Base-by-base conservation (phyloP, 2,797 vertebrate species). In the Catharus ustulatus region DNA sequence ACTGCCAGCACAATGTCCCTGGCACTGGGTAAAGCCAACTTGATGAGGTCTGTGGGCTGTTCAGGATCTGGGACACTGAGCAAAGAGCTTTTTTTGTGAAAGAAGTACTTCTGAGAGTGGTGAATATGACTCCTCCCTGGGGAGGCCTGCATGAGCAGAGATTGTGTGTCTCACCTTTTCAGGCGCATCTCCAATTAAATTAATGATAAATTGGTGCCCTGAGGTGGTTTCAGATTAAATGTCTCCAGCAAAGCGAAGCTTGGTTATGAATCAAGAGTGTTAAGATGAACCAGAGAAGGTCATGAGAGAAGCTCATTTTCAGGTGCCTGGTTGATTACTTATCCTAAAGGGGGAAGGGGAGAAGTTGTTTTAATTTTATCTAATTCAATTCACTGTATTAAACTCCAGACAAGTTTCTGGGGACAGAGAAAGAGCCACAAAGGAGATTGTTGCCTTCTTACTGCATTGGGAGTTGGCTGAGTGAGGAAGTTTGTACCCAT, bases 201-300 rank as follows among this genome's bases (percentile, higher is more conserved):
- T 93, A 94, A 89, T 79, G 87, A 91, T 93, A 94, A 94, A 94
- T 95, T 79, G 73, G 15, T 94, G 83, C 74, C 93, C 83, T 57
- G 77, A 94, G 87, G 89, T 79, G 45, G 87, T 90, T 96, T 94
- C 95, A 94, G 85, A 94, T 95, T 84, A 93, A 97, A 86, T 91
- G 63, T 81, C 76, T 94, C 26, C 63, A 79, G 51, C 80, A 84
- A 85, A 93, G 63, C 49, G 40, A 87, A 74, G 49, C 71, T 87
- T 80, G 83, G 34, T 95, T 94, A 91, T 94, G 77, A 95, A 89
- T 88, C 54, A 71, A 45, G 68, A 43, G 13, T 79, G 91, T 96
- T 94, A 94, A 88, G 77, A 87, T 46, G 71, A 69, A 86, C 67
- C n/a, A 71, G 71, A 82, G 42, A 54, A 91, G 63, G 72, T 94